These are phyloP conservation scores for Pocota personata DNA, from an alignment of 2,888 invertebrate genomes.

Conservation along the genomic window DNA sequence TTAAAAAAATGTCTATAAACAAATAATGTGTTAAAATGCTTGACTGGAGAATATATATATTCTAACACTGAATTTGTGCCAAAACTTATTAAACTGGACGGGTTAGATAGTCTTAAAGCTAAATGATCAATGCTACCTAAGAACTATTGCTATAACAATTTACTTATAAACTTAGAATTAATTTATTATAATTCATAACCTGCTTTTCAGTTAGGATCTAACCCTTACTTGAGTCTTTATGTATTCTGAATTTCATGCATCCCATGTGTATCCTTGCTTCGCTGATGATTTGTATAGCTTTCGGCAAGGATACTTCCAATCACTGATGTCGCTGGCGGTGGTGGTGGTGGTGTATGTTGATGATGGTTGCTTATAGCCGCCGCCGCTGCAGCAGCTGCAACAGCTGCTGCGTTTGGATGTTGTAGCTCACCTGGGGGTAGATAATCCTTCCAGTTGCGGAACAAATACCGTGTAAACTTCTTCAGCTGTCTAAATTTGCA, in stretches of 20 bases:
- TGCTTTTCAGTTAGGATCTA: not conserved
- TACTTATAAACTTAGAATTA: not conserved
- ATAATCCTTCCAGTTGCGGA: slow-evolving; percentile 97
- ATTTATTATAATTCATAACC: not conserved
- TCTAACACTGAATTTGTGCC: not conserved
- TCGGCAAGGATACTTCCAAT: slow-evolving; percentile 65
- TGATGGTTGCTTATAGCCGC: slow-evolving; percentile 74
- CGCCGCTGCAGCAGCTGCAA: slow-evolving; percentile 74
- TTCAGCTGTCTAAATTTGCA: slow-evolving; percentile 95
- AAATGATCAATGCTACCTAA: not conserved
- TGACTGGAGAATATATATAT: not conserved
- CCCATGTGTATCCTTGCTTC: slow-evolving; percentile 48
- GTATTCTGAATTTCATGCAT: slow-evolving; percentile 60
- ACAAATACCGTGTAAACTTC: slow-evolving; percentile 95
- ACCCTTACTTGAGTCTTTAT: not conserved
- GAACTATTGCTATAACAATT: not conserved
- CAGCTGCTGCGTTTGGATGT: slow-evolving; percentile 74
- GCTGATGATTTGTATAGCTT: slow-evolving; percentile 65
- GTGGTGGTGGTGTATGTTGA: slow-evolving; percentile 57
- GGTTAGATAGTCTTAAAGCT: slow-evolving; percentile 5
- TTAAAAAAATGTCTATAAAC: not conserved
- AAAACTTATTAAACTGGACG: slow-evolving; percentile 12
- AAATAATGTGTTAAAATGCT: slow-evolving; percentile 33
- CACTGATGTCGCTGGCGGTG: slow-evolving; percentile 67
- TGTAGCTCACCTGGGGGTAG: slow-evolving; percentile 89